Evolutionary conservation across 2,888 invertebrate genomes (phyloP), one percentile per base, ranked within the genome.

Genomic region (Lomographa bimaculata): DNA sequence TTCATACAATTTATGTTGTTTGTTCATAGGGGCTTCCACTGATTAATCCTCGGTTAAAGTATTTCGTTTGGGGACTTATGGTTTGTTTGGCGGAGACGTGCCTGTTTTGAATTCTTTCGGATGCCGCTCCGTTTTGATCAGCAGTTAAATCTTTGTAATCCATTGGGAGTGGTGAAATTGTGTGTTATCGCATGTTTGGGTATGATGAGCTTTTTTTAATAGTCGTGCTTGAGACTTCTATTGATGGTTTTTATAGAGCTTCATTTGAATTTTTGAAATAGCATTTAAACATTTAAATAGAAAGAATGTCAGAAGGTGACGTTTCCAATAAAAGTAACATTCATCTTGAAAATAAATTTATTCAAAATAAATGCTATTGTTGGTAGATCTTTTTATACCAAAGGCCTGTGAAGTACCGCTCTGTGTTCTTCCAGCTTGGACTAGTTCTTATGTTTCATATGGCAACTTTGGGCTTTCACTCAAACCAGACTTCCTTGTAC

Each of bases 1-100:
- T 35, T 37, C 20, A 12, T 27, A 35, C 11, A 36, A 41, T 44
- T 53, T 48, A 51, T 42, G 16, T 39, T 50, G 42, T 49, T 47
- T 41, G 21, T 32, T 41, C 27, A 16, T 32, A 26, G 19, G 26
- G 24, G 20, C 11, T 44, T 23, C 24, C 11, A 20, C 14, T 38
- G 42, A 50, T 53, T 42, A 45, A 45, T 49, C 30, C 23, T 21
- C 30, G 29, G 38, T 46, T 27, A 24, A 43, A 36, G 36, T 44
- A 34, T 42, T 39, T 30, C 23, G 27, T 35, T 21, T 33, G 33
- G 26, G 36, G 44, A 52, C 7, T 46, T 41, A 42, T 37, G 16
- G 40, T 46, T 49, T 30, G 29, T 44, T 44, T 36, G 29, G 14
- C n/a, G n/a, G 23, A 17, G 20, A 34, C 21, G 48, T 36, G 35